Conservation (phyloP, 1,140 invertebrate species). For the Anastrepha obliqua region DNA sequence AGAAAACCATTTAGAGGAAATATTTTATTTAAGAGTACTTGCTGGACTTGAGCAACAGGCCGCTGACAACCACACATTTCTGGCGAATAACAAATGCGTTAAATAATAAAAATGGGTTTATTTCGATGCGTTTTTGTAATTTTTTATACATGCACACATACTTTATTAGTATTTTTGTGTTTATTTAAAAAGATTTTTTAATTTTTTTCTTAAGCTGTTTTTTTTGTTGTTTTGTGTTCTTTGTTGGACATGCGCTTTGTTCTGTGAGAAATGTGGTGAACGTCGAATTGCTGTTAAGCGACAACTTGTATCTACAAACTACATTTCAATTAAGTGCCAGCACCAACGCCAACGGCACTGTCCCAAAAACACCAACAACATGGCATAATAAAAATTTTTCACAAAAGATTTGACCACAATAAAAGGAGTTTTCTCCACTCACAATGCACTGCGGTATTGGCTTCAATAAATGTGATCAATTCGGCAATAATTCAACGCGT, state of each 20-base stretch:
- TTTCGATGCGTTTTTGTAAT: background rate
- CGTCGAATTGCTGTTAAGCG: background rate
- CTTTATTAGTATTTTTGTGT: background rate
- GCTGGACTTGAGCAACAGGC: background rate
- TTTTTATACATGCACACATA: background rate
- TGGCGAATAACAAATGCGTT: conserved; percentile 6
- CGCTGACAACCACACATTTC: conserved; percentile 19
- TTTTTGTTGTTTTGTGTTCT: background rate
- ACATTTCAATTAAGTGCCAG: conserved; percentile 51
- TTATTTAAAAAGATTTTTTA: background rate
- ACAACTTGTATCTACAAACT: background rate
- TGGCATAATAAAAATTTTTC: background rate
- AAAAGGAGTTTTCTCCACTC: conserved; percentile 7
- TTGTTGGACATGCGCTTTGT: background rate
- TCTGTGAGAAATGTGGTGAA: background rate
- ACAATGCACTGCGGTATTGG: conserved; percentile 14
- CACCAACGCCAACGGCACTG: background rate
- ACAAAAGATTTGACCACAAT: conserved; percentile 37
- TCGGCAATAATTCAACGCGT: conserved; percentile 47
- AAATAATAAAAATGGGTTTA: conserved; percentile 32
- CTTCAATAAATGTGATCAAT: conserved; percentile 50
- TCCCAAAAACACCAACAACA: background rate
- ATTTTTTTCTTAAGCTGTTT: background rate
- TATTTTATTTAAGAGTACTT: background rate
- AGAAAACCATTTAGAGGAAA: background rate